A percentile compares a stretch with the other conserved stretches of the same genome.
Evolutionary conservation across 53 echinoderm and acorn worm genomes (phyloP).

Genomic region (Patiria pectinifera): DNA sequence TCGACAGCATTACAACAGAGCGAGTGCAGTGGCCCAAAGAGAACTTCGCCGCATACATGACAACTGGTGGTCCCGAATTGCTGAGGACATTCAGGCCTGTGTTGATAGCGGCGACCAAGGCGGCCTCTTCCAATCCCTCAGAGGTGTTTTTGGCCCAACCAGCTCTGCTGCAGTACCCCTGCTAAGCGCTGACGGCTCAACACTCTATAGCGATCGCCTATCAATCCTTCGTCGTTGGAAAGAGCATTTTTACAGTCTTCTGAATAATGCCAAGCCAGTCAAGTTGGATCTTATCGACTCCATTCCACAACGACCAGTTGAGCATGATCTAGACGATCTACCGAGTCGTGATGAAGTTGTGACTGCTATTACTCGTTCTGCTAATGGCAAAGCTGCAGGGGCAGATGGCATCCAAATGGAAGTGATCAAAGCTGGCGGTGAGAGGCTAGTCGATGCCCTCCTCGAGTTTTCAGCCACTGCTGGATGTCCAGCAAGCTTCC

Average conservation of each 20-base stretch:
- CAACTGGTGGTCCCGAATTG: slow-evolving; percentile 22
- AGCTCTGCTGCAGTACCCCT: too few species aligned
- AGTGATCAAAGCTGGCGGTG: too few species aligned
- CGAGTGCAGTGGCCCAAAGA: slow-evolving; percentile 8
- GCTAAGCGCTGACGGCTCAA: background rate
- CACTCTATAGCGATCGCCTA: background rate
- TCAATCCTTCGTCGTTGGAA: slow-evolving; percentile 19
- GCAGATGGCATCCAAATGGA: background rate
- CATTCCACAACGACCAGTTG: slow-evolving; percentile 26
- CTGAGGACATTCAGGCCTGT: slow-evolving; percentile 41
- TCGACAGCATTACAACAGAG: slow-evolving; percentile 6
- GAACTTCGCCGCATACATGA: background rate
- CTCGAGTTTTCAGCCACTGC: too few species aligned
- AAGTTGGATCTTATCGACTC: slow-evolving; percentile 34
- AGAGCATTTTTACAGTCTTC: slow-evolving; percentile 34
- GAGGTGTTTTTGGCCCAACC: slow-evolving; percentile 32
- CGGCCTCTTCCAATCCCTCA: slow-evolving; percentile 36
- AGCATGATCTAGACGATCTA: slow-evolving; percentile 17
- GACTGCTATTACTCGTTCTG: slow-evolving; percentile 15
- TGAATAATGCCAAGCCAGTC: slow-evolving; percentile 6
- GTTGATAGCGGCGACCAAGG: slow-evolving; percentile 28
- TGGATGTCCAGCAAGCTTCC: too few species aligned
- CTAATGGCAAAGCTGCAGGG: slow-evolving; percentile 11
- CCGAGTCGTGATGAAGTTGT: slow-evolving; percentile 13
- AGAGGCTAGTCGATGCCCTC: too few species aligned